These are phyloP conservation scores for Calephelis virginiensis DNA, from an alignment of 1,140 invertebrate genomes.

Conservation along the genomic window DNA sequence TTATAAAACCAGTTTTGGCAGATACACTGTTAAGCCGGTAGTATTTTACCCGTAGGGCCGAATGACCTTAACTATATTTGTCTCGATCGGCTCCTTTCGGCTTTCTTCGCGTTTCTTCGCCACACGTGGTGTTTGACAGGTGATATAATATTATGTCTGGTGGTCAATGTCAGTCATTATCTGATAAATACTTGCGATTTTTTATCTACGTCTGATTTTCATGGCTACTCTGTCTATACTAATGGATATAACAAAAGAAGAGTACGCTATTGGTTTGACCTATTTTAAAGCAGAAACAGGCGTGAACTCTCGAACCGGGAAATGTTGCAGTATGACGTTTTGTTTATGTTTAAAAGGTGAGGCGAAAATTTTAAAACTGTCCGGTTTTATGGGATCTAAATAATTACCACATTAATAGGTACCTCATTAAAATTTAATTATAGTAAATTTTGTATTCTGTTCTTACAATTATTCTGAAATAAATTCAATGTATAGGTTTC, in stretches of 20 bases:
- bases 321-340: constrained; percentile 8
- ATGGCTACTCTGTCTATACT: neutral
- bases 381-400: no score
- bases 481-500: no score
- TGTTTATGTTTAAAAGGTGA: constrained; percentile 13
- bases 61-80: constrained; percentile 58
- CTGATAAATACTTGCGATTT: constrained; percentile 4
- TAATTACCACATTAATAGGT: no score
- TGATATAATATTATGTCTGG: constrained; percentile 30
- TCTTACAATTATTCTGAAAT: no score
- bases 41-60: constrained; percentile 19
- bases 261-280: neutral
- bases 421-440: no score
- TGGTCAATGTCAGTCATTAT: constrained; percentile 18
- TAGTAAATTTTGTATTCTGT: no score
- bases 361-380: no score
- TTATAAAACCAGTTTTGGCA: constrained; percentile 1
- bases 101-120: constrained; percentile 47
- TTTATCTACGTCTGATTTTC: neutral
- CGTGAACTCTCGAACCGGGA: neutral
- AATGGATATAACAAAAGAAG: neutral
- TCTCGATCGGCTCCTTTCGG: constrained; percentile 48
- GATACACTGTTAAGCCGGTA: neutral
- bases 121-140: constrained; percentile 60
- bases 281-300: neutral